phyloP scores from a whole-genome alignment of 2,888 invertebrate species.

The Tenthredo amoena region DNA sequence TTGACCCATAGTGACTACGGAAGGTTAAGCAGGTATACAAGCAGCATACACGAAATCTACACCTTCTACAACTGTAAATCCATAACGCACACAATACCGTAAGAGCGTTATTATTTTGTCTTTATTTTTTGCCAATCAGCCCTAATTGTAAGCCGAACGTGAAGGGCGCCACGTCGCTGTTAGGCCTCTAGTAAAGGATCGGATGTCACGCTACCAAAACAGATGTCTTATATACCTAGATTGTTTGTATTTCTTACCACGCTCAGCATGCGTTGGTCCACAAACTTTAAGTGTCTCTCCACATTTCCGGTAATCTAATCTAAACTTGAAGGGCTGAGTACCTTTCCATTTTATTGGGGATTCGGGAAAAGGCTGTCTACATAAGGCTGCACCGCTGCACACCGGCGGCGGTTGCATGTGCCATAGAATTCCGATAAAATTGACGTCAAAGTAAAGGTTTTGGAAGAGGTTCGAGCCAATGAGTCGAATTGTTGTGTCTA shows the following conservation, averaged over 20 bases:
- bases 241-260: conserved; percentile 49
- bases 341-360: conserved; percentile 42
- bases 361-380: conserved; percentile 23
- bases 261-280: conserved; percentile 25
- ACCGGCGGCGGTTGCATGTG: conserved; percentile 3
- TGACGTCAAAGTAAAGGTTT: background rate
- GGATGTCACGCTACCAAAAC: conserved; percentile 34
- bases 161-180: conserved; percentile 8
- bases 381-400: background rate
- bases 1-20: too few relatives aligned
- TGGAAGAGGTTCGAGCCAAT: conserved; percentile 1
- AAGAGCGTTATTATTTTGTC: background rate
- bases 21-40: too few relatives aligned
- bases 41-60: too few relatives aligned
- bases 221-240: conserved; percentile 34
- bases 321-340: conserved; percentile 43
- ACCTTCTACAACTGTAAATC: too few relatives aligned
- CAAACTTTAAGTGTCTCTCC: conserved; percentile 48
- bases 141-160: background rate
- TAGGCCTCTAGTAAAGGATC: conserved; percentile 6
- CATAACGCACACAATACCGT: background rate
- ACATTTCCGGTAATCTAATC: conserved; percentile 49
- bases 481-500: background rate
- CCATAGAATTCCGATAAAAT: conserved; percentile 16
- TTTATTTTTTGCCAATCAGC: conserved; percentile 7